Base-by-base conservation (phyloP, 2,113 vertebrate genomes). In the Leucopternis melanops region DNA sequence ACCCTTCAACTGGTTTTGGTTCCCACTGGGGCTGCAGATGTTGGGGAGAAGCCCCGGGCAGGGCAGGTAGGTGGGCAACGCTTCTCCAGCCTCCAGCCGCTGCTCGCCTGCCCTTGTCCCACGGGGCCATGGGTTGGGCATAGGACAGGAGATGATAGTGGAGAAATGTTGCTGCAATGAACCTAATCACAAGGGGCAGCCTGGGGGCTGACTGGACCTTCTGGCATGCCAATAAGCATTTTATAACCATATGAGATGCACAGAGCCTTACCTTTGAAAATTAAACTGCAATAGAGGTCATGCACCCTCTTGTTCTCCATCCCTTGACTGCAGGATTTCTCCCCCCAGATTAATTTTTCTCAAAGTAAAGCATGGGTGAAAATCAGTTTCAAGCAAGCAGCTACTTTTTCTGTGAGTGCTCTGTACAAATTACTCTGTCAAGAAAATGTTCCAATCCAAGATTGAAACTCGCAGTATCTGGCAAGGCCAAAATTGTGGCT, bases 371-470 rank as follows among this genome's bases (percentile, higher is more conserved):
- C 25, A 74, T 18, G 38, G 22, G 12, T 47, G 17, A 94, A 29
- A 54, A 6, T 75, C 58, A 54, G 59, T 86, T 91, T 78, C 86
- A 92, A 73, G 50, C 1, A 9, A 91, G 59, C 17, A 70, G 25
- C 25, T 83, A 31, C 2, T 61, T 77, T 92, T 62, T 32, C 83
- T 71, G 40, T 88, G 50, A 65, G 25, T 36, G 29, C 47, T 81
- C 50, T n/a, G 27, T 65, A 88, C 44, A 94, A 88, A 93, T 83
- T 61, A 45, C 79, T 57, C 67, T 65, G 54, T 69, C 71, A 90
- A 90, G 79, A 83, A 93, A 94, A 94, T 38, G 45, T 47, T 82
- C 50, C 49, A 65, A 25, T 69, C 80, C 45, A 47, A 72, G 61
- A 80, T 4, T 52, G 38, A 85, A 92, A 65, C 23, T 38, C 47